phyloP scores from a whole-genome alignment of 2,888 invertebrate genomes.

The Thymelicus acteon region DNA sequence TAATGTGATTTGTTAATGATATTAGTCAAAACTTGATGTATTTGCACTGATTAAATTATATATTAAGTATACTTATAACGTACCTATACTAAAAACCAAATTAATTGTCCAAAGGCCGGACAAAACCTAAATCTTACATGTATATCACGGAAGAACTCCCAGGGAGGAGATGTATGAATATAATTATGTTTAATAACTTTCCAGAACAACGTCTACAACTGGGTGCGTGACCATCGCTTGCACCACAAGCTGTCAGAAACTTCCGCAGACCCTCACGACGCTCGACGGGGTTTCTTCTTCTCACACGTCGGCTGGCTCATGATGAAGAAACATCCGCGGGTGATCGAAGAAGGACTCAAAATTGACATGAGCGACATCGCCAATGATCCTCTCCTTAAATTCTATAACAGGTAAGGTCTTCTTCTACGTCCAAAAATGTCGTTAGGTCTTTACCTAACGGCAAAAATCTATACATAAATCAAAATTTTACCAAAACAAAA shows the following conservation, averaged over 20 bases:
- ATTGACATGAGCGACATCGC: conserved; percentile 93
- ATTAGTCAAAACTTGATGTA: no score
- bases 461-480: no score
- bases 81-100: no score
- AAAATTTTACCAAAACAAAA: no score
- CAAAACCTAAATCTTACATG: no score
- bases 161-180: no score
- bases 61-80: no score
- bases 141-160: no score
- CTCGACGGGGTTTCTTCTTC: conserved; percentile 94
- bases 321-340: conserved; percentile 95
- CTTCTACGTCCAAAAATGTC: conserved; percentile 19
- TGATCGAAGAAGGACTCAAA: conserved; percentile 89
- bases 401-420: conserved; percentile 89
- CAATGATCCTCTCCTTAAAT: conserved; percentile 90
- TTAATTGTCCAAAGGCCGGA: no score
- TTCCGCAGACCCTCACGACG: conserved; percentile 93
- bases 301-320: conserved; percentile 97
- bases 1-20: no score
- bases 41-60: no score
- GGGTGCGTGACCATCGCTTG: conserved; percentile 91
- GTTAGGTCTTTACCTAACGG: no score
- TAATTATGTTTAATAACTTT: background rate
- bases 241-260: conserved; percentile 92
- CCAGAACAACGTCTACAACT: conserved; percentile 88